These are phyloP conservation scores for Adelosebastes latens DNA, from an alignment of 2,797 vertebrate species.

Conservation along the genomic window DNA sequence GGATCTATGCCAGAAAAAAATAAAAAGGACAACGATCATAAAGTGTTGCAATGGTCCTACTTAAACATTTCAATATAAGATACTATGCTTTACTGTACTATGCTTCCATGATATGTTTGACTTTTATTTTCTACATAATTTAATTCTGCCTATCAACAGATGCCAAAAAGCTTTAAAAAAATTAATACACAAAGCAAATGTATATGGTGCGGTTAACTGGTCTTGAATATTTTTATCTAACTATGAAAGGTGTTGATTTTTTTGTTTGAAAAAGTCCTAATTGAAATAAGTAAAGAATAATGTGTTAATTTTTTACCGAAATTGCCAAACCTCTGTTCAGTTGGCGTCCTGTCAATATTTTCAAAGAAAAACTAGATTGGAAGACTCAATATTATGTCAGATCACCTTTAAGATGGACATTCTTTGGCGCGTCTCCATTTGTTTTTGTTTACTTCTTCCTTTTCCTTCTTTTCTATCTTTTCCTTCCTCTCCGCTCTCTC, in stretches of 20 bases:
- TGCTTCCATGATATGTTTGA: background rate
- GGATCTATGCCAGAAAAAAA: background rate
- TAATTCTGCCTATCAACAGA: background rate
- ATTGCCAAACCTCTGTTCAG: background rate
- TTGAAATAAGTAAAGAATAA: background rate
- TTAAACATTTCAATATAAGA: background rate
- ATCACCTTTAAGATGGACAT: conserved; percentile 61
- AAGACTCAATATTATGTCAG: background rate
- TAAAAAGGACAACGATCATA: background rate
- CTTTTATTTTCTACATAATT: background rate
- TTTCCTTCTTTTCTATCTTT: conserved; percentile 17
- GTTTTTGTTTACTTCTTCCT: conserved; percentile 15
- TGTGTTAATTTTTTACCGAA: background rate
- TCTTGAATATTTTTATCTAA: background rate
- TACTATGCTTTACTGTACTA: background rate
- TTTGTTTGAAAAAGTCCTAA: background rate
- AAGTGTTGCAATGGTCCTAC: background rate
- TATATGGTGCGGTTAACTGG: background rate
- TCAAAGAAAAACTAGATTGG: background rate
- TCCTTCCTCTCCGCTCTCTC: conserved; percentile 48
- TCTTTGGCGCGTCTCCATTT: conserved; percentile 49
- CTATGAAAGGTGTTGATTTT: background rate
- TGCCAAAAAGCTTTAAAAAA: background rate
- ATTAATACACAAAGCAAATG: background rate
- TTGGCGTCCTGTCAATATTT: background rate